Base-by-base conservation (phyloP, 2,797 vertebrate species). In the Poecilia wingei region DNA sequence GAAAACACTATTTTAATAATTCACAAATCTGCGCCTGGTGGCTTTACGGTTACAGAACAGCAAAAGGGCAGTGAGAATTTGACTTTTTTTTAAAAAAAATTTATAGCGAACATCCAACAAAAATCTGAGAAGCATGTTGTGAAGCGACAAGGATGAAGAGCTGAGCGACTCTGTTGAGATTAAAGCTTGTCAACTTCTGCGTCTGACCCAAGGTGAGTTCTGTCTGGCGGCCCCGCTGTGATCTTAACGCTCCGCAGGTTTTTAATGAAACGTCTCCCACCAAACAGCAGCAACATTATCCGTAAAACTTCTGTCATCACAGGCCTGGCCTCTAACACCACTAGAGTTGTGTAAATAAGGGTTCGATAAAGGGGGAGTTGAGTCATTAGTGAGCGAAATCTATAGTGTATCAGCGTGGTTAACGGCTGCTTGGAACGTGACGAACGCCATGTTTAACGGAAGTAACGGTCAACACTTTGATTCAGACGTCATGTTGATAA, bases 1-100 rank as follows among this genome's bases (percentile, higher is more conserved):
- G 89, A 94, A 93, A 93, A 93, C 86, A 88, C 82, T 85, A 84
- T 80, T 89, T 96, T 75, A 96, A 96, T 96, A 95, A 96, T 96
- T 96, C 46, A 96, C 88, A 81, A 92, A 82, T 88, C 86, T 84
- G 89, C 69, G 87, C 77, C 87, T 73, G 88, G 84, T 79, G 12
- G 39, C 36, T 69, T 69, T 69, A 88, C 86, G 49, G 84, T 66
- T 51, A 72, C 71, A 79, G 55, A 70, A 55, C 36, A 78, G 41
- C 49, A 76, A 43, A 53, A 31, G 0, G 57, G 71, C 41, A 16
- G 74, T 64, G 36, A 80, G 49, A 28, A 49, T 57, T 73, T 77
- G 78, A 75, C 76, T 46, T 69, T n/a, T n/a, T n/a, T n/a, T n/a
- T n/a, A n/a, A n/a, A n/a, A n/a, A n/a, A n/a, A n/a, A n/a, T n/a